Evolutionary conservation across 2,888 invertebrate species (phyloP), one percentile per base, ranked within the genome.

Genomic region (Xestoiulus laeticollis): DNA sequence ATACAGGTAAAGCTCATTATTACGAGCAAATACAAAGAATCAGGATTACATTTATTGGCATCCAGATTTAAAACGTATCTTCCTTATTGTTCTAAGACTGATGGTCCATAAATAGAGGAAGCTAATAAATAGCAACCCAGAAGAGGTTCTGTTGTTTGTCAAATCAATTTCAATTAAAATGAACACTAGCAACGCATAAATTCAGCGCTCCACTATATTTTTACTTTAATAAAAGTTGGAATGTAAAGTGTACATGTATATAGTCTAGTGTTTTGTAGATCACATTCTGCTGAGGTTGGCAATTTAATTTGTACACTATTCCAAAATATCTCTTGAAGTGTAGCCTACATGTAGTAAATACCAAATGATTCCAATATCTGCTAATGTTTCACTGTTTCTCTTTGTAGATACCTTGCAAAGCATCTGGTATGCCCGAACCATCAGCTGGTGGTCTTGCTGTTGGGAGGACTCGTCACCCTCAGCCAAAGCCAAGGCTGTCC

Each of bases 401-500:
- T 22, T 85, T 43, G n/a, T n/a, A 43, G 85, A 26, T 22, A 38
- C 32, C 3, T 16, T 12, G n/a, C n/a, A n/a, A 19, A 26, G 44
- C 38, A 43, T 43, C 26, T 85, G 86, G 86, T 12, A 86, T 86
- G 86, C 86, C 86, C 32, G 59, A 48, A 53, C 86, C 86, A 16
- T 86, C 86, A 26, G 12, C 86, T 32, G 86, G 86, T 59, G 59
- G 86, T 53, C 53, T 30, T 26, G 12, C 86, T 32, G 86, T 53
- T 59, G 59, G 86, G 53, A 59, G 10, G 53, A 48, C 86, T 30
- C 30, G 48, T 30, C 86, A 33, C 32, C 88, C 88, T 53, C 87
- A 85, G 85, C 88, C 88, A 33, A 85, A 87, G 83, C 88, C 88
- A 43, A 85, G 88, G 44, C 85, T 85, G 30, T 88, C 88, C 30